Evolutionary conservation across 2,797 vertebrate genomes (phyloP), one percentile per base, ranked within the genome.

Genomic region (Enteromius viviparus): DNA sequence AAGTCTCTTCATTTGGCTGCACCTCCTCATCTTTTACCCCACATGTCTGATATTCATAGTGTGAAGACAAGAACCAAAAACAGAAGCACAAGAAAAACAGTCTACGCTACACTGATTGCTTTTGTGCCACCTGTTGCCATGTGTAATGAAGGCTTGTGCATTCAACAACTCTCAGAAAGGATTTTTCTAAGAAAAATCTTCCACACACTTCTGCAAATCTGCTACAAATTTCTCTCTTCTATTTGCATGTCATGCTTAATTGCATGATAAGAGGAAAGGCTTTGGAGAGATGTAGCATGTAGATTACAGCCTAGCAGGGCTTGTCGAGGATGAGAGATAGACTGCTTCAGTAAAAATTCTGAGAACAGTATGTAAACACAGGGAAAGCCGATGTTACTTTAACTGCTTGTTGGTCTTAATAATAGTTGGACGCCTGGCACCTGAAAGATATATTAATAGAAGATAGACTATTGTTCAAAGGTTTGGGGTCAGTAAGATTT

Each of bases 241-340:
- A 42, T 66, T 79, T 72, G 32, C 53, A 49, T 51, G 58, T 49
- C 45, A 65, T 79, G 68, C 71, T 76, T 53, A 51, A 76, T 51
- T 66, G 21, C 58, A 40, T n/a, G n/a, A 51, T 55, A 53, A 4
- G 60, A 42, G 47, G 14, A 42, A 40, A 34, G 29, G 40, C 70
- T 66, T 17, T 4, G 6, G 45, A 65, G 29, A 75, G 29, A 65
- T 19, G 37, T 0, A 45, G 23, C 1, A 23, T 2, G 19, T 40
- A 55, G 49, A 80, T 80, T 34, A 70, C n/a, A 70, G 19, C 17
- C 37, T 70, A 42, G 72, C 60, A 55, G 80, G 32, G 62, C 71
- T 55, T 82, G 45, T 42, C 10, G 4, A 66, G 62, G 53, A 53
- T 83, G 51, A 74, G 71, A 55, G 9, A 84, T 71, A 40, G 70